Evolutionary conservation across 2,797 vertebrate genomes (phyloP).

Genomic region (Phoebastria nigripes): DNA sequence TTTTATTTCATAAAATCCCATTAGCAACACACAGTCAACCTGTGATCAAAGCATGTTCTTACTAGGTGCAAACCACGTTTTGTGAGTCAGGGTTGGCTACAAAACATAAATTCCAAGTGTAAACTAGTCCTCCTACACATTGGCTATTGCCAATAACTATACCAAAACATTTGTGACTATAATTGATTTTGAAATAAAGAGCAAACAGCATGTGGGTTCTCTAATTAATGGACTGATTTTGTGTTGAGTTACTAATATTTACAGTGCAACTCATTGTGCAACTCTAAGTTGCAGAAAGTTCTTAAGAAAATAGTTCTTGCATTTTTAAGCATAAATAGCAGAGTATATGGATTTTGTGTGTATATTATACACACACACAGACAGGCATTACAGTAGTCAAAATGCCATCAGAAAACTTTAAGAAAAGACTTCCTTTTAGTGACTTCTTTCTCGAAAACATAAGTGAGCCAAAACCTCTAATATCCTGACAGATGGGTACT

Average conservation of each 20-base stretch:
- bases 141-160: neutral
- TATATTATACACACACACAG: rapidly evolving
- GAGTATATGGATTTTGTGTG: neutral
- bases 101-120: neutral
- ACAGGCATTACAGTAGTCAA: neutral
- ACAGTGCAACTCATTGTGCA: neutral
- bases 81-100: neutral
- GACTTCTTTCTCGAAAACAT: neutral
- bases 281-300: neutral
- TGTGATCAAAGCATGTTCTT: neutral
- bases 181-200: neutral
- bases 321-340: neutral
- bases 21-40: neutral
- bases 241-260: neutral
- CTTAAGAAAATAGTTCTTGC: neutral
- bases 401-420: neutral
- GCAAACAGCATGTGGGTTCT: neutral
- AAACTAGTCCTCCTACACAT: neutral
- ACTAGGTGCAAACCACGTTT: neutral
- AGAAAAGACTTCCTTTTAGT: neutral
- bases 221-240: neutral
- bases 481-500: neutral
- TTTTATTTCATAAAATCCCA: neutral
- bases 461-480: neutral
- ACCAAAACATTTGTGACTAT: neutral